These are phyloP conservation scores for Sprattus sprattus DNA, from an alignment of 2,113 vertebrate genomes.

Conservation along the genomic window DNA sequence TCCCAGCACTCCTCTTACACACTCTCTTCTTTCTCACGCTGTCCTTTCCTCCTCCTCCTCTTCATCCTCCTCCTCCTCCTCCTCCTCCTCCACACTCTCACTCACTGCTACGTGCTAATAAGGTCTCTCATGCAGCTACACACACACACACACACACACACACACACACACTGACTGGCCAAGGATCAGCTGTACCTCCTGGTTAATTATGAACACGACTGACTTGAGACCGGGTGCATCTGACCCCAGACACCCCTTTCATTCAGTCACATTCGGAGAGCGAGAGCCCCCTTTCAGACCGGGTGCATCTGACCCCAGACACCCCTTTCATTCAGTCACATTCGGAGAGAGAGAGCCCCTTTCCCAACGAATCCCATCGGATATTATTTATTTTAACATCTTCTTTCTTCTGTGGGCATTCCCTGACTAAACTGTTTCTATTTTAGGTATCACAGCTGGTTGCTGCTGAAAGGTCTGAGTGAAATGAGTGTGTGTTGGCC, in stretches of 20 bases:
- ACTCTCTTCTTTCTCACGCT: not conserved
- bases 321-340: not conserved
- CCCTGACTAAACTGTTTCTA: conserved; percentile 12
- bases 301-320: not conserved
- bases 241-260: not conserved
- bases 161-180: not conserved
- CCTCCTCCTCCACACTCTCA: not conserved
- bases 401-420: conserved; percentile 23
- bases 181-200: not conserved
- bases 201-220: not conserved
- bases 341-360: not conserved
- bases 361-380: not conserved
- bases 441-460: not conserved
- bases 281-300: not conserved
- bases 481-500: not conserved
- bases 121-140: not conserved
- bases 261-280: not conserved
- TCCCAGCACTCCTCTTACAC: not conserved
- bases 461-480: not conserved
- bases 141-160: too few relatives aligned
- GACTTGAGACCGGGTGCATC: not conserved
- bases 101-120: not conserved
- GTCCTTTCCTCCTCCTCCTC: not conserved
- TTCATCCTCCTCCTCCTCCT: conserved; percentile 2
- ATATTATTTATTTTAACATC: not conserved